Evolutionary conservation across 2,797 vertebrate genomes (phyloP).

Genomic region (Mormyrus proboscirostris): DNA sequence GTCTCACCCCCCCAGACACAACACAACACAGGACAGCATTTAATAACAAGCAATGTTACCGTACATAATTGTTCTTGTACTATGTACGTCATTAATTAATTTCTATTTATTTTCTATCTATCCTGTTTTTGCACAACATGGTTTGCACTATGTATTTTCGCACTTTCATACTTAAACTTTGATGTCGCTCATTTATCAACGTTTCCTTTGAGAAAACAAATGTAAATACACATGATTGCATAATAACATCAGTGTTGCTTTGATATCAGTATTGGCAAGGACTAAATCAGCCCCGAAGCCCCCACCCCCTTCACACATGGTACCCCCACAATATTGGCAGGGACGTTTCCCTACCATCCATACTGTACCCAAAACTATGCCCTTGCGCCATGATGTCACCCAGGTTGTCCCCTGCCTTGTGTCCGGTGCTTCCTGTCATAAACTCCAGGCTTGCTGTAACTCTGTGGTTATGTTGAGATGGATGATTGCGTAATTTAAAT

Average conservation of each 20-base stretch:
- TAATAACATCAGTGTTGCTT: neutral
- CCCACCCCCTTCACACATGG: neutral
- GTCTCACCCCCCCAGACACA: neutral
- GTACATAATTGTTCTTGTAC: neutral
- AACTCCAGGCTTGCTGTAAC: neutral
- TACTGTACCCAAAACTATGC: neutral
- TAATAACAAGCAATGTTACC: neutral
- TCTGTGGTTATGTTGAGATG: neutral
- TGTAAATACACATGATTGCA: neutral
- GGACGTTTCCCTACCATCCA: neutral
- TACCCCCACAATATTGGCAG: neutral
- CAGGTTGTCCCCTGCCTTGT: neutral
- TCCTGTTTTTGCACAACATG: neutral
- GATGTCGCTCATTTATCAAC: neutral
- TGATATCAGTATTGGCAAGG: neutral
- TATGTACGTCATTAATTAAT: neutral
- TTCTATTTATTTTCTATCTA: neutral
- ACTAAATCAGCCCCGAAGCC: neutral
- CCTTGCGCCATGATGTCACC: neutral
- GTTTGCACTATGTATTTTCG: neutral
- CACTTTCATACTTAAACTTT: neutral
- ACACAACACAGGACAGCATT: neutral
- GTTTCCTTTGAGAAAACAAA: neutral
- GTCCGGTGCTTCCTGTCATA: neutral
- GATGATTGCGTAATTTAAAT: neutral